These are phyloP conservation scores for Misgurnus anguillicaudatus DNA, from an alignment of 2,113 vertebrate genomes.

Conservation along the genomic window DNA sequence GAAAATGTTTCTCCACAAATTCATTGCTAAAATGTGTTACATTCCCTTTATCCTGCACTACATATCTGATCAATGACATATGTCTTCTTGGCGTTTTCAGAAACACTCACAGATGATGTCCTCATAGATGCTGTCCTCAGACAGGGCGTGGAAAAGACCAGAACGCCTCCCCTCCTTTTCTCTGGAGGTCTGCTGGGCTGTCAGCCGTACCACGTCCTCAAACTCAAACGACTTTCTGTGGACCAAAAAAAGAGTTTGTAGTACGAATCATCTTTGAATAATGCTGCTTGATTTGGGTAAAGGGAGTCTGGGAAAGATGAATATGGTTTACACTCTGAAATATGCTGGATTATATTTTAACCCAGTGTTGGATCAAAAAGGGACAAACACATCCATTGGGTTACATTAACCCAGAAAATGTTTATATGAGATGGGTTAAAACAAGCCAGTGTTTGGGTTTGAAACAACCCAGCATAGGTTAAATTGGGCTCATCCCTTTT, in stretches of 20 bases:
- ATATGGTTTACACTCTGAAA: too few species aligned
- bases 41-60: not conserved
- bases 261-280: not conserved
- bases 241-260: constrained; percentile 44
- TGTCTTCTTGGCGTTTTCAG: constrained; percentile 29
- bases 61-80: constrained; percentile 17
- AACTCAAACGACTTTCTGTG: constrained; percentile 98
- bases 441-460: too few species aligned
- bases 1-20: not conserved
- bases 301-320: too few species aligned
- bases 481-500: too few species aligned
- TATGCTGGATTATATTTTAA: too few species aligned
- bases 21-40: not conserved
- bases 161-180: constrained; percentile 68
- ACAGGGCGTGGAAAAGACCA: constrained; percentile 82
- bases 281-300: too few species aligned
- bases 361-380: too few species aligned
- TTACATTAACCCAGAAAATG: too few species aligned
- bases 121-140: constrained; percentile 96
- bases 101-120: constrained; percentile 91
- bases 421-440: too few species aligned
- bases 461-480: too few species aligned
- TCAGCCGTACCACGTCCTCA: constrained; percentile 87
- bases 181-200: constrained; percentile 68
- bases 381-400: too few species aligned